phyloP scores from a whole-genome alignment of 2,797 vertebrate species.

The Miichthys miiuy region DNA sequence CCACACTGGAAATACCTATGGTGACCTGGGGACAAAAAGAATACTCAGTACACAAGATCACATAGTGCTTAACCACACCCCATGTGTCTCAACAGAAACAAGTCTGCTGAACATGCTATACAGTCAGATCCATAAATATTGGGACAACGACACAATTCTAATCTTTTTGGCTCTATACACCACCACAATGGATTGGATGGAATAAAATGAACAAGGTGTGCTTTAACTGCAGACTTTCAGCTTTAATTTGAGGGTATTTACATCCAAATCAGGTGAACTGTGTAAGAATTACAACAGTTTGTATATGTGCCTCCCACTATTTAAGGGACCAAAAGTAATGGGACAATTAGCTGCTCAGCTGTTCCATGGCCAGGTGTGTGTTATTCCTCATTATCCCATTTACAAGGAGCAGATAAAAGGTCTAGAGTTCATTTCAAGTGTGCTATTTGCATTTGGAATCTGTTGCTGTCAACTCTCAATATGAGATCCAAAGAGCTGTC shows the following conservation, averaged over 20 bases:
- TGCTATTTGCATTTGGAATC: slow-evolving; percentile 47
- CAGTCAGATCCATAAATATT: no score
- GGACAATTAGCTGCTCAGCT: no score
- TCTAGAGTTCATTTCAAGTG: slow-evolving; percentile 32
- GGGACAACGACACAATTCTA: no score
- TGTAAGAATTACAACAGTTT: slow-evolving; percentile 57
- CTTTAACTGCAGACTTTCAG: slow-evolving; percentile 26
- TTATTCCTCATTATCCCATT: background rate
- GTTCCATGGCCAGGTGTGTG: no score
- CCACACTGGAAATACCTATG: slow-evolving; percentile 85
- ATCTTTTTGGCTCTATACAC: no score
- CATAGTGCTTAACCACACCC: background rate
- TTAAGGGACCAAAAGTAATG: no score
- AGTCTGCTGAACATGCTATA: background rate
- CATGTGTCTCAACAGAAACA: background rate
- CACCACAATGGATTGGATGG: no score
- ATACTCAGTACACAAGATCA: background rate
- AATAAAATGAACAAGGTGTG: background rate
- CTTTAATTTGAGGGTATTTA: slow-evolving; percentile 66
- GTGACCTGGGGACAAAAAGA: slow-evolving; percentile 48
- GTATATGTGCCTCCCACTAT: no score
- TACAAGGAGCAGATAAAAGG: background rate
- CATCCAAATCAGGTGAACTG: slow-evolving; percentile 63
- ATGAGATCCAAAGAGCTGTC: slow-evolving; percentile 55
- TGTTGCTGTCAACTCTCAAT: slow-evolving; percentile 46